A percentile compares a stretch with the other conserved stretches of the same genome.
phyloP scores from a whole-genome alignment of 2,888 invertebrate species.

The Listrodromus nycthemerus region DNA sequence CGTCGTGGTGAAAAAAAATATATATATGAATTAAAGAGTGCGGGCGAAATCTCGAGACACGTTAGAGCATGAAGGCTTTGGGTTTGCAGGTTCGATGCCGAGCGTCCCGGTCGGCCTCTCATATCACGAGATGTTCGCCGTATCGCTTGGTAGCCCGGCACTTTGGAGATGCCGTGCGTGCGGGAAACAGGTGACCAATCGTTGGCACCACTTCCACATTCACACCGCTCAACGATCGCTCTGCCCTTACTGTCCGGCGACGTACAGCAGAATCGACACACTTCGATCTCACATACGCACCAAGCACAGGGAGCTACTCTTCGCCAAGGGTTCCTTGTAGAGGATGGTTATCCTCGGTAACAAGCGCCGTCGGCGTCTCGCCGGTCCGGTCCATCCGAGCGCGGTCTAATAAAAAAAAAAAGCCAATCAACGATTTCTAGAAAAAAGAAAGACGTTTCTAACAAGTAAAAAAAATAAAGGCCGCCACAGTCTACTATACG shows the following conservation, averaged over 20 bases:
- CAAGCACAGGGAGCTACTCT: conserved; percentile 87
- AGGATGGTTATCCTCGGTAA: conserved; percentile 79
- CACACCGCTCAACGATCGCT: conserved; percentile 92
- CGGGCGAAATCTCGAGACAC: conserved; percentile 60
- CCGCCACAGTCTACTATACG: too few relatives aligned
- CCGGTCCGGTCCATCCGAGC: conserved; percentile 60
- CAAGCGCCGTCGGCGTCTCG: conserved; percentile 77
- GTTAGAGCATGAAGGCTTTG: conserved; percentile 79
- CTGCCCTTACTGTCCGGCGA: conserved; percentile 94
- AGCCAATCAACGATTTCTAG: conserved; percentile 17
- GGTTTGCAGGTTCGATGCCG: conserved; percentile 83
- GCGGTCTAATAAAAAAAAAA: conserved; percentile 45
- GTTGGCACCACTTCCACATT: conserved; percentile 95
- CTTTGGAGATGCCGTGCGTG: conserved; percentile 93
- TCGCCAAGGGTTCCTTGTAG: conserved; percentile 80
- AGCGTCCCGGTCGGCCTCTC: conserved; percentile 86
- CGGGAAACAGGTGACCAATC: conserved; percentile 94
- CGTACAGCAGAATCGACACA: conserved; percentile 95
- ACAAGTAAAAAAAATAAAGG: not conserved
- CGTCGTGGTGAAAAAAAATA: conserved; percentile 42
- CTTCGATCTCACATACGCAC: conserved; percentile 92
- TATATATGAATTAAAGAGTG: conserved; percentile 36
- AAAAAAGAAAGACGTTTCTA: not conserved
- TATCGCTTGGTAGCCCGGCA: conserved; percentile 89
- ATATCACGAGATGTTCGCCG: conserved; percentile 94